Conservation (phyloP, 2,797 vertebrate species). For the Bufotes viridis region DNA sequence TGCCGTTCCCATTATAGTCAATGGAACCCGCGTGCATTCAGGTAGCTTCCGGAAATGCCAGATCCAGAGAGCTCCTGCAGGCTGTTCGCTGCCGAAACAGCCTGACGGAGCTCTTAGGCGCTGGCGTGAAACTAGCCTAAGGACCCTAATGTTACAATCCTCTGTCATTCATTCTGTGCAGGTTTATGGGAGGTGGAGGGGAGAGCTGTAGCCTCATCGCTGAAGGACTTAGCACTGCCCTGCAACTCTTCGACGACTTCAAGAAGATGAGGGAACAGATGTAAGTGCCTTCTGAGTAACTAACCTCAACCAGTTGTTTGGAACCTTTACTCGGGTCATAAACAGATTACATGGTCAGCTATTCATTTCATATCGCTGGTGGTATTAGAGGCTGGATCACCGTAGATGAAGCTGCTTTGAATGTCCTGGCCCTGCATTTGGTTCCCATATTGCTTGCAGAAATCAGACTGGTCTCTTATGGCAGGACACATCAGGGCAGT, state of each 20-base stretch:
- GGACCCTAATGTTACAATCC: neutral
- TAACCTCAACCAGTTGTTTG: neutral
- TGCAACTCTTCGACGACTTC: slow-evolving; percentile 94
- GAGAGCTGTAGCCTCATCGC: slow-evolving; percentile 94
- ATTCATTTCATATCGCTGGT: too few relatives aligned
- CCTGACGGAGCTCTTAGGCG: too few relatives aligned
- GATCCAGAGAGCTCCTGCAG: too few relatives aligned
- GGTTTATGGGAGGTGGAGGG: slow-evolving; percentile 92
- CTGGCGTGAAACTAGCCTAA: too few relatives aligned
- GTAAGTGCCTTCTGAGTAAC: slow-evolving; percentile 72
- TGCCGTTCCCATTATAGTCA: too few relatives aligned
- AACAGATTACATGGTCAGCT: neutral
- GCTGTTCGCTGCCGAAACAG: too few relatives aligned
- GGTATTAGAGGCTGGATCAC: too few relatives aligned
- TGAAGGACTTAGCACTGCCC: slow-evolving; percentile 88
- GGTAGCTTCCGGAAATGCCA: too few relatives aligned
- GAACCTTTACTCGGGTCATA: neutral
- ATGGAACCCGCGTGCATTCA: too few relatives aligned
- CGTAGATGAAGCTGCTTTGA: too few relatives aligned
- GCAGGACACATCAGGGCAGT: neutral
- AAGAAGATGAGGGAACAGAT: slow-evolving; percentile 96
- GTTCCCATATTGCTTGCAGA: neutral
- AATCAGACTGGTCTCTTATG: neutral
- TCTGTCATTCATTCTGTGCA: slow-evolving; percentile 62
- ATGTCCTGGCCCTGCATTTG: neutral